A percentile compares a stretch with the other conserved stretches of the same genome.
These are phyloP conservation scores for Novumbra hubbsi DNA, from an alignment of 2,797 vertebrate species.

Conservation along the genomic window DNA sequence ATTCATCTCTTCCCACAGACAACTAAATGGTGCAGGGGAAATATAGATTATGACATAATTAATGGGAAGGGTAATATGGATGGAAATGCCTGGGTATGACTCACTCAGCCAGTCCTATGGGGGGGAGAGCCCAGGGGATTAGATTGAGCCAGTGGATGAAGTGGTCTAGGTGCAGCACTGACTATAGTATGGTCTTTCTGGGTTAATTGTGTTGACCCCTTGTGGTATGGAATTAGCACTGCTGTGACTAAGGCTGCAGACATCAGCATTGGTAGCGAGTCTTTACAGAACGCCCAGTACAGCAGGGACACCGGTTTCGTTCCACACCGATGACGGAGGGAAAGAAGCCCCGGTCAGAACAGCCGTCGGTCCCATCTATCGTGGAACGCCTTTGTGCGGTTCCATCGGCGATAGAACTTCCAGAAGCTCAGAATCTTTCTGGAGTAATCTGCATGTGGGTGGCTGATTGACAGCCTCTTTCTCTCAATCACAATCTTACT, in stretches of 20 bases:
- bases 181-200: not conserved
- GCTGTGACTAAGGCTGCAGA: not conserved
- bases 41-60: slow-evolving; percentile 13
- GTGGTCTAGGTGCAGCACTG: not conserved
- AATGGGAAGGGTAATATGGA: not conserved
- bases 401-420: not conserved
- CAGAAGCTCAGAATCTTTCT: slow-evolving; percentile 4
- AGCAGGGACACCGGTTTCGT: not conserved
- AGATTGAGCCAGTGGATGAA: not conserved
- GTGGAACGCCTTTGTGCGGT: not conserved
- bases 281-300: not conserved
- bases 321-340: not conserved
- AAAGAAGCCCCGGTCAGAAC: not conserved
- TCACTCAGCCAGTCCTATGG: not conserved
- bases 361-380: slow-evolving; percentile 14
- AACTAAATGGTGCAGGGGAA: not conserved
- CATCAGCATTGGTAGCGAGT: not conserved
- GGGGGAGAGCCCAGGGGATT: not conserved
- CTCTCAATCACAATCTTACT: slow-evolving; percentile 5
- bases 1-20: slow-evolving; percentile 7
- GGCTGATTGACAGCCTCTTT: not conserved
- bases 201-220: slow-evolving; percentile 10
- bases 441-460: not conserved
- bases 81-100: slow-evolving; percentile 9
- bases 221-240: not conserved